Base-by-base conservation (phyloP, 1,140 invertebrate genomes). In the Mactra quadrangularis region DNA sequence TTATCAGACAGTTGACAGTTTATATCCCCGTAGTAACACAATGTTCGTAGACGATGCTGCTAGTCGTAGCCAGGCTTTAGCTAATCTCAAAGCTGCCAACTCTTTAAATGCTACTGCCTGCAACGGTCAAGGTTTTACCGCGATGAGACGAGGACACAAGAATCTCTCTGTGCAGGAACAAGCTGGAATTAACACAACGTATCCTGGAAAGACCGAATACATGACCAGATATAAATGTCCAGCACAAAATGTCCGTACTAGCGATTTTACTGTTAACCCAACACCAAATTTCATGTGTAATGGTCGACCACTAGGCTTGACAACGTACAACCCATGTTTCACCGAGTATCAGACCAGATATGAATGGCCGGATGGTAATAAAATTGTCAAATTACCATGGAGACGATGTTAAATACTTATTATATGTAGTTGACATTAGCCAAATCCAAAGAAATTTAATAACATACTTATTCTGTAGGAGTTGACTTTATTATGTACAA, bases 111-210 rank as follows among this genome's bases (percentile, higher is more conserved):
- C 88, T 17, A 72, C 29, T n/a, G 29, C 82, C 60, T 62, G 29
- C 41, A 59, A 68, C 45, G 47, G 62, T 15, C 66, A 75, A 50
- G 38, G 47, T 27, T 41, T 31, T 27, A 68, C 72, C 31, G 77
- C 77, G 27, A 59, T 72, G n/a, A 72, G 72, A 6, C 31, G 82
- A 31, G 85, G 82, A 45, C 86, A 82, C 31, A 86, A 85, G 45
- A 86, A 77, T 22, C 83, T 89, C 62, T 90, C 88, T 17, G 86
- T 91, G 11, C 92, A 93, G 81, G 92, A 93, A 74, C 89, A 89
- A 60, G 91, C 89, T 31, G 92, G 92, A 9, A 93, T 93, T 81
- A 93, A 93, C 85, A 92, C 88, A 19, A 91, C 76, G 0, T 93
- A 91, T 82, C 92, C 92, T 9, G 92, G 92, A 22, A 83, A 52